Conservation (phyloP, 2,888 invertebrate genomes). For the Drosophila testacea region DNA sequence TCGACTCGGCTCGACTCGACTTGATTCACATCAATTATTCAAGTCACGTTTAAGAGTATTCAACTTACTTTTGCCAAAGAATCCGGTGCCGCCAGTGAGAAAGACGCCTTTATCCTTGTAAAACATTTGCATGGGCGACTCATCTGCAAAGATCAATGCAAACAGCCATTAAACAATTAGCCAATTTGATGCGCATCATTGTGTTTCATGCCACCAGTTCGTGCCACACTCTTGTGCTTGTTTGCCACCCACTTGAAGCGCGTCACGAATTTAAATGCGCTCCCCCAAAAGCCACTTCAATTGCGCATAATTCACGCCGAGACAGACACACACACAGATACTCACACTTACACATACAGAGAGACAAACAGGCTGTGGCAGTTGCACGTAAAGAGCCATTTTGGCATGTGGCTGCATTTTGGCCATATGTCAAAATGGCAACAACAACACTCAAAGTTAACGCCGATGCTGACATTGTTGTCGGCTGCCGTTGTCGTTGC, state of each 20-base stretch:
- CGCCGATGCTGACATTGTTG: slow-evolving; percentile 66
- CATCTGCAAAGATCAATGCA: slow-evolving; percentile 79
- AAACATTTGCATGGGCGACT: slow-evolving; percentile 87
- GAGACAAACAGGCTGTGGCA: slow-evolving; percentile 35
- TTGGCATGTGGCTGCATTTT: slow-evolving; percentile 79
- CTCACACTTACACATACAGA: slow-evolving; percentile 19
- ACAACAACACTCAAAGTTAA: slow-evolving; percentile 73
- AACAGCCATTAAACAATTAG: slow-evolving; percentile 79
- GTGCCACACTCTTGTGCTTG: slow-evolving; percentile 41
- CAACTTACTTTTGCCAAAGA: slow-evolving; percentile 85
- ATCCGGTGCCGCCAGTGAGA: slow-evolving; percentile 88
- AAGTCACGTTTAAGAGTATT: slow-evolving; percentile 49
- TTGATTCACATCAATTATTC: slow-evolving; percentile 40
- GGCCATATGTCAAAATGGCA: slow-evolving; percentile 80
- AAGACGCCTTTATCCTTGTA: slow-evolving; percentile 88
- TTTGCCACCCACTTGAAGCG: slow-evolving; percentile 78
- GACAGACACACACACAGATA: slow-evolving; percentile 31
- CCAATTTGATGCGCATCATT: slow-evolving; percentile 79
- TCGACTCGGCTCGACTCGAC: background rate
- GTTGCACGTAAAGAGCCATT: slow-evolving; percentile 55
- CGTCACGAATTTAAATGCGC: slow-evolving; percentile 78
- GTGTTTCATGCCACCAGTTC: slow-evolving; percentile 28
- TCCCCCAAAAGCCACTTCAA: slow-evolving; percentile 76
- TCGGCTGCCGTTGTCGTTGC: slow-evolving; percentile 38
- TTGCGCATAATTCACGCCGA: slow-evolving; percentile 78